Percentiles rank a stretch among this genome's conserved stretches.
Evolutionary conservation across 2,797 vertebrate species (phyloP).

Genomic region (Aldrovandia affinis): DNA sequence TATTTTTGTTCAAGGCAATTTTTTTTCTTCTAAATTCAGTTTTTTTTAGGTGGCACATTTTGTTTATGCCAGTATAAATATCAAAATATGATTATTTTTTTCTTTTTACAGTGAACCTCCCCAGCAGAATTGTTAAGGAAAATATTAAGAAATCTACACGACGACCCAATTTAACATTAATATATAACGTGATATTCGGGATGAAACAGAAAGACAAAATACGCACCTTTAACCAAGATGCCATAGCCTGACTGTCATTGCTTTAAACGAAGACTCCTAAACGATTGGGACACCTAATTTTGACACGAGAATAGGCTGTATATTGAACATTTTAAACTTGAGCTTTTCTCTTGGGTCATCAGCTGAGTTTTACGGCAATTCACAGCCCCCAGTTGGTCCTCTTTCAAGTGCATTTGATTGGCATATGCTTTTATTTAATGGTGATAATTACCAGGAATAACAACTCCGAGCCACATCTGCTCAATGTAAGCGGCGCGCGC

Average conservation of each 20-base stretch:
- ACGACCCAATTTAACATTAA: not conserved
- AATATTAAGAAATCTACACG: conserved; percentile 55
- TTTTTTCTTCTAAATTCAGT: conserved; percentile 57
- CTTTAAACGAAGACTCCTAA: conserved; percentile 71
- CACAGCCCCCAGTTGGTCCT: conserved; percentile 61
- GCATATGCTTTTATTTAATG: conserved; percentile 96
- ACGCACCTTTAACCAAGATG: conserved; percentile 46
- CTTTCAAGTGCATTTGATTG: conserved; percentile 91
- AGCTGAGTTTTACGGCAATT: conserved; percentile 54
- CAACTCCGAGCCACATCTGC: conserved; percentile 91
- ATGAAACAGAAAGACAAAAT: not conserved
- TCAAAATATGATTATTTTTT: not conserved
- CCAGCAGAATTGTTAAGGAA: not conserved
- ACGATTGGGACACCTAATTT: not conserved
- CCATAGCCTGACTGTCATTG: conserved; percentile 54
- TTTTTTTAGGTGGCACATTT: not conserved
- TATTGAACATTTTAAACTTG: not conserved
- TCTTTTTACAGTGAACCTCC: not conserved
- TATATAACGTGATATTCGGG: not conserved
- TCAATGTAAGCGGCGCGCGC: conserved; percentile 83
- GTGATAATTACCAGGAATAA: conserved; percentile 98
- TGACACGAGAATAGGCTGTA: not conserved
- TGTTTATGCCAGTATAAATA: conserved; percentile 16
- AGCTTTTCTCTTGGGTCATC: conserved; percentile 37
- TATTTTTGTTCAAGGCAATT: conserved; percentile 34